Evolutionary conservation across 2,113 vertebrate genomes (phyloP), one percentile per base, ranked within the genome.

Genomic region (Bostrychus sinensis): DNA sequence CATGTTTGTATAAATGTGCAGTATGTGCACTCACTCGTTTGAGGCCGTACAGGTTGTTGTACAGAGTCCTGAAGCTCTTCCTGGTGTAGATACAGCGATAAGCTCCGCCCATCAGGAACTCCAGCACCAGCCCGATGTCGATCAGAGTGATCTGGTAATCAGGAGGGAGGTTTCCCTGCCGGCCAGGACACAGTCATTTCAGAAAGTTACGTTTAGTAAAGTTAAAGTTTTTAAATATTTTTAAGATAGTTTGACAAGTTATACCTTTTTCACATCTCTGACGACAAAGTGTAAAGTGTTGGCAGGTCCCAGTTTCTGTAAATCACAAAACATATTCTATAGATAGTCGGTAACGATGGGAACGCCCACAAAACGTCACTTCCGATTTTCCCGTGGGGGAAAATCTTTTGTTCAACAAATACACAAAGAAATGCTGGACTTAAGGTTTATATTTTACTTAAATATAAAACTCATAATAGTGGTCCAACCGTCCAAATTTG

Each of bases 71-170:
- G 81, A 99, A 99, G 60, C 87, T 92, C 85, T 99, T 98, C 63
- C 96, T 90, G 1, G 97, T 99, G 45, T 99, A 99, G 16, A 95
- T 92, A 88, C 96, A 98, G 71, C 96, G 96, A 72, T 98, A 99
- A 0, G 97, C 97, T 39, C 97, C 97, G 0, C 97, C 97, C 96
- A 99, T 99, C 71, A 99, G 93, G 59, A 96, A 93, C 77, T 99
- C 97, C 60, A 99, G 92, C 14, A 99, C 96, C 62, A 99, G 88
- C 2, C 97, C 97, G 16, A 99, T 98, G 73, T 99, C 97, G 13
- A 98, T 98, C 59, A 99, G 85, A 12, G 96, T 99, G 91, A 98
- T 97, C 84, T 99, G 96, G 74, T 99, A 99, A 81, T 99, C 96
- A 1, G 96, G 96, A 22, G 96, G 97, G 25, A 99, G 94, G 75